phyloP scores from a whole-genome alignment of 2,888 invertebrate genomes.

The Diplolepis rosae region DNA sequence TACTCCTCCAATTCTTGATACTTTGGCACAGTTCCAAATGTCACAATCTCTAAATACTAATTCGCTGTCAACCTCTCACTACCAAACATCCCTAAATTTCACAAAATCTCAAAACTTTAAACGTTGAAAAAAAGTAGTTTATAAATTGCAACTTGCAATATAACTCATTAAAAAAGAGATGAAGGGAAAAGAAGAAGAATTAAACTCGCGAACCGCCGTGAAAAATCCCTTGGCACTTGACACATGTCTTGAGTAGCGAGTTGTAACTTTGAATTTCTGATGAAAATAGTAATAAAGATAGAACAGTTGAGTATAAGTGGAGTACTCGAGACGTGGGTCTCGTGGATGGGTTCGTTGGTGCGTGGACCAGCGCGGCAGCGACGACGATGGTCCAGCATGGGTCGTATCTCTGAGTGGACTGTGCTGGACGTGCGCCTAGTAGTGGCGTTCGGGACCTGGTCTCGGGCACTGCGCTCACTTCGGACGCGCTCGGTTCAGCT shows the following conservation, averaged over 20 bases:
- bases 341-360: slow-evolving; percentile 37
- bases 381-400: slow-evolving; percentile 72
- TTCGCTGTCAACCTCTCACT: not conserved
- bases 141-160: not conserved
- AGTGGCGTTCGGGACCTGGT: slow-evolving; percentile 70
- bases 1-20: not conserved
- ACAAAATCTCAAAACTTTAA: not conserved
- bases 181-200: not conserved
- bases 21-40: slow-evolving; percentile 3
- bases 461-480: slow-evolving; percentile 70
- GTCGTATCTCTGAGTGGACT: slow-evolving; percentile 74
- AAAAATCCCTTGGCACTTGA: slow-evolving; percentile 23
- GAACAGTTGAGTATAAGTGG: not conserved
- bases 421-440: slow-evolving; percentile 72
- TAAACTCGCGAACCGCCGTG: slow-evolving; percentile 15
- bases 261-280: not conserved
- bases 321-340: not conserved
- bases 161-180: not conserved
- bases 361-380: slow-evolving; percentile 62
- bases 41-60: not conserved
- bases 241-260: not conserved
- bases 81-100: not conserved
- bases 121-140: not conserved
- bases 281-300: not conserved
- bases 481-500: slow-evolving; percentile 69